A percentile compares a stretch with the other conserved stretches of the same genome.
phyloP scores from a whole-genome alignment of 2,797 vertebrate genomes.

The Hydrocynus forskahlii region DNA sequence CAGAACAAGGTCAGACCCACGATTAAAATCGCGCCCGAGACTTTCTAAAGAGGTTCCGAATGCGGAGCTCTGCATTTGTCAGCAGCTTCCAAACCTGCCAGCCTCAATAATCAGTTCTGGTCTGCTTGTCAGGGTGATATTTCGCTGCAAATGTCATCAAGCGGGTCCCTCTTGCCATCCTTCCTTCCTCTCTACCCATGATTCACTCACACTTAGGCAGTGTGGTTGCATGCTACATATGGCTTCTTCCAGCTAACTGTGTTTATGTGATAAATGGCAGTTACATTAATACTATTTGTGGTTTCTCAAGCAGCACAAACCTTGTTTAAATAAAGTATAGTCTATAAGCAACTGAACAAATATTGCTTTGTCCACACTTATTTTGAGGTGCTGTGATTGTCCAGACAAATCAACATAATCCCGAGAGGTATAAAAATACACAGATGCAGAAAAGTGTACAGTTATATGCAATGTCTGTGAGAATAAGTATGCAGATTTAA shows the following conservation, averaged over 20 bases:
- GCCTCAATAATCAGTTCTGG: not conserved
- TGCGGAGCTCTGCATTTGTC: not conserved
- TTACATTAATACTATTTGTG: not conserved
- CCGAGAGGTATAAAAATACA: too few species aligned
- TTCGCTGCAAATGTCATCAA: conserved; percentile 3
- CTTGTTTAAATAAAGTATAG: too few species aligned
- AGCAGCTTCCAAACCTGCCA: not conserved
- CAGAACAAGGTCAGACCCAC: not conserved
- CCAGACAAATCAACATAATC: too few species aligned
- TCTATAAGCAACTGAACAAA: too few species aligned
- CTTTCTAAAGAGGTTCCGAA: too few species aligned
- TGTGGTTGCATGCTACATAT: not conserved
- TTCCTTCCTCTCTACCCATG: not conserved
- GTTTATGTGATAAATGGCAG: not conserved
- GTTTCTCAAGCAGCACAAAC: not conserved
- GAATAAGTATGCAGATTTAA: too few species aligned
- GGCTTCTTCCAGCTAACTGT: not conserved
- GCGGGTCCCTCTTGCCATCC: not conserved
- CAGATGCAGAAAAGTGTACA: too few species aligned
- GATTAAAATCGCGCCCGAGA: not conserved
- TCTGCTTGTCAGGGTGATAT: conserved; percentile 8
- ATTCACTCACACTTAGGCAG: not conserved
- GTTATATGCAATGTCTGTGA: too few species aligned
- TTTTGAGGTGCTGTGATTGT: too few species aligned
- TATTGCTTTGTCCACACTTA: too few species aligned